A percentile compares a stretch with the other conserved stretches of the same genome.
Evolutionary conservation across 1,140 invertebrate genomes (phyloP).

Genomic region (Saccostrea cuccullata): DNA sequence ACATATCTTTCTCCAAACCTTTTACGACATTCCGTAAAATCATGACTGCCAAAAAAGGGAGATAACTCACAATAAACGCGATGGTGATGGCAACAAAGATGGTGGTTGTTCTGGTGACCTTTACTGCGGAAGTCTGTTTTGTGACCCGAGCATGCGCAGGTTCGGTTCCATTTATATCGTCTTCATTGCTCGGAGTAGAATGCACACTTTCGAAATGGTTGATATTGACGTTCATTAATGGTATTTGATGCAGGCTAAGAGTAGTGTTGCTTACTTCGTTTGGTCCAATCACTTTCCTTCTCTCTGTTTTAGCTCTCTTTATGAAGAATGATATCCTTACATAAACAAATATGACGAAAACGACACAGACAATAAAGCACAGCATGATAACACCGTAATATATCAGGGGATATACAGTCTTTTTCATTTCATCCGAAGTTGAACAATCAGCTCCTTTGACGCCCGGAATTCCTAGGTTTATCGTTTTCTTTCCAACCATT

Average conservation of each 20-base stretch:
- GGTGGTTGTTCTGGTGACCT: slow-evolving; percentile 54
- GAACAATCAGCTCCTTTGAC: slow-evolving; percentile 70
- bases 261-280: background rate
- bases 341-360: slow-evolving; percentile 62
- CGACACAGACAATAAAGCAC: slow-evolving; percentile 66
- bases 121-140: slow-evolving; percentile 20
- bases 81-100: slow-evolving; percentile 57
- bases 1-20: slow-evolving; percentile 36
- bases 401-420: slow-evolving; percentile 68
- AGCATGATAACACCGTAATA: slow-evolving; percentile 69
- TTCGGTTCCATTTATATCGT: background rate
- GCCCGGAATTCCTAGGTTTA: slow-evolving; percentile 52
- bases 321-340: slow-evolving; percentile 66
- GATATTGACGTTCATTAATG: background rate
- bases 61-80: slow-evolving; percentile 52
- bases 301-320: background rate
- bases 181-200: background rate
- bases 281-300: background rate
- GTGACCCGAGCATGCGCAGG: background rate
- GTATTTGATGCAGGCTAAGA: background rate
- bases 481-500: slow-evolving; percentile 68
- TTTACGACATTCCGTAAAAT: slow-evolving; percentile 40
- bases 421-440: slow-evolving; percentile 68
- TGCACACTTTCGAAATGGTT: background rate
- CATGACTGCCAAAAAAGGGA: slow-evolving; percentile 52